Evolutionary conservation across 2,888 invertebrate genomes (phyloP), one percentile per base, ranked within the genome.

Genomic region (Abrostola tripartita): DNA sequence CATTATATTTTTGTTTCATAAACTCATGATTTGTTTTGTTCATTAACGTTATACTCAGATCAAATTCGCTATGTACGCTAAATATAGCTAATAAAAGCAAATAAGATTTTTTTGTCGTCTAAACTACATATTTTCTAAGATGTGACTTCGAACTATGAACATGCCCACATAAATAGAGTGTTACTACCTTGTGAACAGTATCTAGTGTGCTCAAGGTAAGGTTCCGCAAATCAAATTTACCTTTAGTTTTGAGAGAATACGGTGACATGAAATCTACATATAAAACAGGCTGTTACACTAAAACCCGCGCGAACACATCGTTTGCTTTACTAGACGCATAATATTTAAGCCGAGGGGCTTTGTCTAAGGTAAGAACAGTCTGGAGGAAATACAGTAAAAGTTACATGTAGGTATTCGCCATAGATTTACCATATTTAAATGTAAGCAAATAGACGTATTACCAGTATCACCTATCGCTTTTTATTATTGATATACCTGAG

Each of bases 221-320:
- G 56, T 49, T 40, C 53, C 40, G n/a, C 24, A 10, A 62, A 60
- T 60, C 12, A n/a, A 51, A 47, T n/a, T 55, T 54, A 47, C 24
- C n/a, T n/a, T 52, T 6, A 52, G 10, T 52, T 53, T 69, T 54
- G 38, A 63, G 44, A 55, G 54, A 52, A 61, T 63, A 61, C 38
- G 47, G 36, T 51, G 61, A 38, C 12, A n/a, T n/a, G 9, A 57
- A 64, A 67, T 67, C 54, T 71, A 64, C 67, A 63, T 63, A 65
- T 49, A 60, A 60, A 69, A 56, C 44, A 64, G 51, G 55, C 7
- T 58, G 36, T 42, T 49, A 10, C 37, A 52, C 49, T 61, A 52
- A 69, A 40, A 65, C 52, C 51, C 41, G 24, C 40, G 50, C n/a
- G 59, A 54, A 52, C 35, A 55, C 44, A 8, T 56, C 6, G 40